Conservation (phyloP, 2,888 invertebrate genomes). For the Archips crataeganus region DNA sequence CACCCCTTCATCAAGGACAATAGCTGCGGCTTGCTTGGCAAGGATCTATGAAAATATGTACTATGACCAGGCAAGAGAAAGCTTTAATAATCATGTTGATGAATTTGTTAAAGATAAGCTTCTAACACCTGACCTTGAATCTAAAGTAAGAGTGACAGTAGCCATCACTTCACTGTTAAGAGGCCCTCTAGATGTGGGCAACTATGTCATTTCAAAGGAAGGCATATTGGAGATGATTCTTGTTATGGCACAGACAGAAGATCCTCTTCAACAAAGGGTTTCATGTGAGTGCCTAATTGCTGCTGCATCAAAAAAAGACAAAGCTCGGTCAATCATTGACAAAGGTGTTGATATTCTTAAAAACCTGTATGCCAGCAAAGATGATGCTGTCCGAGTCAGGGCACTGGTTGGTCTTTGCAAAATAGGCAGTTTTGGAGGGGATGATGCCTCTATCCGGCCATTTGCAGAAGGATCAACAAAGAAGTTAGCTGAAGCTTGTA, state of each 20-base stretch:
- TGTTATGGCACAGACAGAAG: constrained; percentile 98
- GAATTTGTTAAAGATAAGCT: constrained; percentile 95
- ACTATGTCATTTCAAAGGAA: constrained; percentile 91
- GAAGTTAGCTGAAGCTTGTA: constrained; percentile 97
- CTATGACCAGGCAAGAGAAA: constrained; percentile 92
- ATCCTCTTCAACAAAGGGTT: constrained; percentile 95
- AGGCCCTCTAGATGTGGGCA: constrained; percentile 97
- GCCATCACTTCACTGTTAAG: constrained; percentile 95
- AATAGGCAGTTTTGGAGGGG: constrained; percentile 97
- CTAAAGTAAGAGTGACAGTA: constrained; percentile 94
- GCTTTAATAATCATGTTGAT: constrained; percentile 91
- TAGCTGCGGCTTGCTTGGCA: constrained; percentile 96
- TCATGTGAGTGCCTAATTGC: constrained; percentile 99
- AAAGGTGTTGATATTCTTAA: constrained; percentile 98
- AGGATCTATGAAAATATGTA: constrained; percentile 98
- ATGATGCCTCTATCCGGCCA: constrained; percentile 96
- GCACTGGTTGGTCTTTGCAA: constrained; percentile 98
- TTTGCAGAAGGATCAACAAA: constrained; percentile 98
- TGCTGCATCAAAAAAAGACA: constrained; percentile 98
- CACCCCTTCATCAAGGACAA: constrained; percentile 94
- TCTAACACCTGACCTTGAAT: constrained; percentile 94
- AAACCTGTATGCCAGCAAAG: constrained; percentile 94
- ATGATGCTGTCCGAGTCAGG: constrained; percentile 95
- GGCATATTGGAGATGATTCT: constrained; percentile 98
- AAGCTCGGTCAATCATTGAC: constrained; percentile 94